phyloP scores from a whole-genome alignment of 2,797 vertebrate species.

The Selene dorsalis region DNA sequence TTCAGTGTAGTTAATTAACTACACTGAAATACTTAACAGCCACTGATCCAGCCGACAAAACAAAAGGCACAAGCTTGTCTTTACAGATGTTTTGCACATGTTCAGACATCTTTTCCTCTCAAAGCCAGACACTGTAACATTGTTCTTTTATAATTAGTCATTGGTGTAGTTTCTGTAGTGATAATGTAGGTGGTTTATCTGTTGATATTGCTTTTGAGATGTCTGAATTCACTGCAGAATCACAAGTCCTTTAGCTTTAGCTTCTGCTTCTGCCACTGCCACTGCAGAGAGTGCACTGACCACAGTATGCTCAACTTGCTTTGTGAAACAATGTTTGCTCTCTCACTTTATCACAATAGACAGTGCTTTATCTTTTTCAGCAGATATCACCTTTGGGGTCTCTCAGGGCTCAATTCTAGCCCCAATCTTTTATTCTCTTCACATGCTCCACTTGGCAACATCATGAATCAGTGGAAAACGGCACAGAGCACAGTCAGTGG shows the following conservation, averaged over 20 bases:
- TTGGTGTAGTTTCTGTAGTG: background rate
- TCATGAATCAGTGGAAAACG: slow-evolving; percentile 73
- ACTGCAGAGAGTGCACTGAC: slow-evolving; percentile 4
- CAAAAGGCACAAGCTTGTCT: background rate
- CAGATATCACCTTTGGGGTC: slow-evolving; percentile 71
- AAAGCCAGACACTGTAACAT: background rate
- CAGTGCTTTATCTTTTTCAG: slow-evolving; percentile 69
- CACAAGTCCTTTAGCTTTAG: background rate
- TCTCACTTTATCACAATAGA: slow-evolving; percentile 58
- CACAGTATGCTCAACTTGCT: slow-evolving; percentile 18
- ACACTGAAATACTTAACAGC: slow-evolving; percentile 1
- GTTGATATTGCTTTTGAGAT: background rate
- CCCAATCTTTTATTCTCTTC: slow-evolving; percentile 63
- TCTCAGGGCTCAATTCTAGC: slow-evolving; percentile 62
- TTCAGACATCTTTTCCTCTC: background rate
- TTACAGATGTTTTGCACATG: background rate
- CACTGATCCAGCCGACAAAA: slow-evolving; percentile 12
- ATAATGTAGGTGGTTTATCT: background rate
- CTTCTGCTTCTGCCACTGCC: slow-evolving; percentile 9
- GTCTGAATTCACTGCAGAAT: background rate
- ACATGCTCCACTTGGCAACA: slow-evolving; percentile 64
- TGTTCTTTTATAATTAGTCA: background rate
- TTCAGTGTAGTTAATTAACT: too few relatives aligned
- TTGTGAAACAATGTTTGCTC: slow-evolving; percentile 32
- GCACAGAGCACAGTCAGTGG: slow-evolving; percentile 25